These are phyloP conservation scores for Empidonax traillii DNA, from an alignment of 2,113 vertebrate genomes.

Conservation along the genomic window DNA sequence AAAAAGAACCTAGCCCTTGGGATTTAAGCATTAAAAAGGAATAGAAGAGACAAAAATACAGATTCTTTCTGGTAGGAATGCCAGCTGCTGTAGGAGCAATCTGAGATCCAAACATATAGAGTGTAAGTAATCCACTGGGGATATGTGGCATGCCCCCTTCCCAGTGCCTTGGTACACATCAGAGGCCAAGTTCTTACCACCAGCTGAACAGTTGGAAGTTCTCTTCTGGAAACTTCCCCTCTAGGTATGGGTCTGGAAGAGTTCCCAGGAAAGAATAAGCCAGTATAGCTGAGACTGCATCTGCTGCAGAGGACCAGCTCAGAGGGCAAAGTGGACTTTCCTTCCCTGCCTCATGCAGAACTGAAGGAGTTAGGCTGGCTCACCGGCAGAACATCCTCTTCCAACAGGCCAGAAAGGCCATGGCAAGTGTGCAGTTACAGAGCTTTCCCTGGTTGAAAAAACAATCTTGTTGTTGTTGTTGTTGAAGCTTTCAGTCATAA, in stretches of 20 bases:
- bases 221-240: background rate
- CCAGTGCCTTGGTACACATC: background rate
- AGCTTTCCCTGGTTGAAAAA: background rate
- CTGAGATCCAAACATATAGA: background rate
- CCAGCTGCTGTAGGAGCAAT: background rate
- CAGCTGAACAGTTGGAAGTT: background rate
- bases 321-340: background rate
- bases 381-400: constrained; percentile 18
- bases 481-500: constrained; percentile 18
- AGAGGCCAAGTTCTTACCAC: background rate
- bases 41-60: background rate
- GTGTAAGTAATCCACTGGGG: background rate
- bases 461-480: background rate
- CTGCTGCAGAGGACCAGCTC: background rate
- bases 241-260: background rate
- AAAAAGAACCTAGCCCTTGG: background rate
- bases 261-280: background rate
- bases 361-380: background rate
- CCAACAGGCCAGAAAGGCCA: background rate
- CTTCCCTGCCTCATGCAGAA: background rate
- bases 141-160: background rate
- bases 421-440: background rate
- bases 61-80: background rate
- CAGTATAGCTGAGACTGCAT: background rate
- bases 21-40: background rate